Base-by-base conservation (phyloP, 2,797 vertebrate species). In the Gambusia yucatana region DNA sequence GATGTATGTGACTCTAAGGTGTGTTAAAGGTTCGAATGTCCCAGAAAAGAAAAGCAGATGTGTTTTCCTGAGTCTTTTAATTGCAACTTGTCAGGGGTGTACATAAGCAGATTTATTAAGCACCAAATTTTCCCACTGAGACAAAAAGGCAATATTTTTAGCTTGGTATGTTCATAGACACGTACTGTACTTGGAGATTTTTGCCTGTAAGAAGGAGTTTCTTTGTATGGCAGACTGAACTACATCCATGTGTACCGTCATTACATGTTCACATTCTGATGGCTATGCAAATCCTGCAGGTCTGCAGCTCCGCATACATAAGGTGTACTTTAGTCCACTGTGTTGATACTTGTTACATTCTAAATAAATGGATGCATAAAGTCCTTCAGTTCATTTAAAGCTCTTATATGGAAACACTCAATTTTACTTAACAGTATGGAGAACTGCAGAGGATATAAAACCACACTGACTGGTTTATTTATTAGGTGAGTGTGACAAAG, bases 21-120 rank as follows among this genome's bases (percentile, higher is more conserved):
- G 79, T 83, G 89, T 86, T 91, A 86, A 93, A 92, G 87, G 92
- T 89, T 90, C 84, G 82, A 86, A 76, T 80, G 77, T 89, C 83
- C 78, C 72, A 81, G 83, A 90, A 88, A 84, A 82, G 91, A 94
- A 93, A 90, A 80, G 88, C 88, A 88, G 87, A 87, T 89, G 85
- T 93, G 83, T 94, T 92, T 94, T 83, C 75, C 82, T 13, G 81
- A 86, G 85, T 90, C 84, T 88, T 88, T 91, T 90, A 93, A 92
- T 94, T 93, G 88, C 84, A 79, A 86, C 91, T 82, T 92, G 92
- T 93, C 94, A 93, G 85, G 80, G 85, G 86, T 82, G 88, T 82
- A 86, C 86, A 90, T 91, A 78, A 92, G 82, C 91, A 93, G 88
- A 95, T 94, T 93, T 94, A 94, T 95, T 93, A 88, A 93, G 94